A percentile compares a stretch with the other conserved stretches of the same genome.
phyloP scores from a whole-genome alignment of 2,797 vertebrate species.

The Sphaeramia orbicularis region DNA sequence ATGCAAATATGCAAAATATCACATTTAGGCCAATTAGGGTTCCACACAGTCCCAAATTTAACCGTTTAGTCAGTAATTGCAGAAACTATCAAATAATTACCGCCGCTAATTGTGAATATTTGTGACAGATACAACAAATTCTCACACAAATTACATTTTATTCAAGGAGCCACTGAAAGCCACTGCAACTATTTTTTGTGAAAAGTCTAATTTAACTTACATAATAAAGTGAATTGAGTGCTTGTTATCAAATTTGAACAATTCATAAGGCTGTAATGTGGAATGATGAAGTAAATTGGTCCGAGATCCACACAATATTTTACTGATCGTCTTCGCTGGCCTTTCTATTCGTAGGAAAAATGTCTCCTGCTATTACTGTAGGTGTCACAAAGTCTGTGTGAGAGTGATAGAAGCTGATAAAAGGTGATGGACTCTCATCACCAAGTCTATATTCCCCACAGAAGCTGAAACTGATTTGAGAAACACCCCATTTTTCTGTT shows the following conservation, averaged over 20 bases:
- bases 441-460: conserved; percentile 30
- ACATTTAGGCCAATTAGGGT: conserved; percentile 99
- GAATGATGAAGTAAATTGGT: conserved; percentile 99
- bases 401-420: conserved; percentile 81
- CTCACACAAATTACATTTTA: conserved; percentile 98
- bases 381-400: conserved; percentile 84
- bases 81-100: conserved; percentile 99
- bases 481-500: conserved; percentile 22
- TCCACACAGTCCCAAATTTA: conserved; percentile 99
- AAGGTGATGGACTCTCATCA: conserved; percentile 84
- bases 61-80: conserved; percentile 98
- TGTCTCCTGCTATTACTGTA: conserved; percentile 84
- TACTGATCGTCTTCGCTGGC: conserved; percentile 88
- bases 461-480: conserved; percentile 10
- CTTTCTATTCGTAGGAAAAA: conserved; percentile 87
- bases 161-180: conserved; percentile 93
- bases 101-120: conserved; percentile 99
- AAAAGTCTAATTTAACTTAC: conserved; percentile 97
- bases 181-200: conserved; percentile 91
- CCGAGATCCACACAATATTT: conserved; percentile 94
- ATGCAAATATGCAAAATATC: conserved; percentile 99
- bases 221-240: conserved; percentile 98
- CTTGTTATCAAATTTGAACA: conserved; percentile 99
- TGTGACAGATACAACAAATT: conserved; percentile 99
- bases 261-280: conserved; percentile 96